Evolutionary conservation across 2,113 vertebrate genomes (phyloP).

Genomic region (Rhipidura dahli): DNA sequence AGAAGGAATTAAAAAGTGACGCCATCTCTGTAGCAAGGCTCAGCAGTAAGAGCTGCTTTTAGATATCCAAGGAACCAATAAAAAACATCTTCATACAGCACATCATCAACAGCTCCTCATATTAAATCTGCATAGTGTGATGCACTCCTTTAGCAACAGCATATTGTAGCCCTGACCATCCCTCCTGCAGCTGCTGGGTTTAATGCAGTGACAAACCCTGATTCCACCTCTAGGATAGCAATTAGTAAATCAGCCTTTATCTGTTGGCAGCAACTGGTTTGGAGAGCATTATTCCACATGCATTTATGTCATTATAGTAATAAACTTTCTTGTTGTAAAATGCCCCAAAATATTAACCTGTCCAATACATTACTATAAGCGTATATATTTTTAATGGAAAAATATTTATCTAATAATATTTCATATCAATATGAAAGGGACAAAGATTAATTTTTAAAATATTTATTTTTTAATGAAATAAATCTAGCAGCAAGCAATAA

Average conservation of each 20-base stretch:
- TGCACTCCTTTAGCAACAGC: neutral
- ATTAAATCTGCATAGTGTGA: neutral
- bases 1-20: neutral
- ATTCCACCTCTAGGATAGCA: neutral
- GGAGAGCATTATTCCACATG: neutral
- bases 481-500: conserved; percentile 19
- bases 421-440: conserved; percentile 32
- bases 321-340: conserved; percentile 47
- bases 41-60: neutral
- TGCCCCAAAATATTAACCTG: conserved; percentile 11
- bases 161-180: neutral
- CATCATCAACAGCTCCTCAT: neutral
- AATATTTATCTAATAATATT: neutral
- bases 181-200: neutral
- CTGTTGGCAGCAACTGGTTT: conserved; percentile 22
- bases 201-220: neutral
- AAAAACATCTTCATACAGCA: neutral
- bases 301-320: conserved; percentile 23
- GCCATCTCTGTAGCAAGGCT: neutral
- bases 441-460: neutral
- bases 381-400: conserved; percentile 10
- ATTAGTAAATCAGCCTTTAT: conserved; percentile 41
- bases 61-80: neutral
- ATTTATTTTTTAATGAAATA: neutral
- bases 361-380: neutral